A percentile compares a stretch with the other conserved stretches of the same genome.
Conservation (phyloP, 2,888 invertebrate species). For the Limenitis camilla region DNA sequence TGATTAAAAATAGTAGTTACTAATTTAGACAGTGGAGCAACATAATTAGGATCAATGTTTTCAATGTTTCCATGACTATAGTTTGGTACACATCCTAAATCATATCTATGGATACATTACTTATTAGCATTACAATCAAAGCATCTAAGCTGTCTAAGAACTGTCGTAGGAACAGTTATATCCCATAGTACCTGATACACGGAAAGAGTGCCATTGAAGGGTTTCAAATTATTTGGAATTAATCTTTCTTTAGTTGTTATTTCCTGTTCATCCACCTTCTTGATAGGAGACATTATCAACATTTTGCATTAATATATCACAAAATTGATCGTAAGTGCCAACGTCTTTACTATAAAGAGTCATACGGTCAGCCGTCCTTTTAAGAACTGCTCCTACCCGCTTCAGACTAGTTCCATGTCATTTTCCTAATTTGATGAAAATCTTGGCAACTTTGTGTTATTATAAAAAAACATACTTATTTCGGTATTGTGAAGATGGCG, state of each 20-base stretch:
- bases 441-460: constrained; percentile 2
- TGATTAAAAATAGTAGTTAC: too few species aligned
- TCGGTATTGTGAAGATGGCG: constrained; percentile 11
- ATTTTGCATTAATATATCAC: constrained; percentile 4
- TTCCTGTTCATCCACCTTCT: constrained; percentile 8
- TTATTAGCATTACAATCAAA: constrained; percentile 1
- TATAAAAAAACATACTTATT: constrained; percentile 14
- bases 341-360: constrained; percentile 16
- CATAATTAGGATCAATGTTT: too few species aligned
- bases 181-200: constrained; percentile 24
- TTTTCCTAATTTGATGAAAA: constrained; percentile 3
- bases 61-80: too few species aligned
- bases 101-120: background rate
- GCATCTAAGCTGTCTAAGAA: constrained; percentile 5
- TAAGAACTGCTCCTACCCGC: constrained; percentile 19
- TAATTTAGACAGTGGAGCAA: too few species aligned
- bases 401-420: constrained; percentile 22
- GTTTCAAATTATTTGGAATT: constrained; percentile 18
- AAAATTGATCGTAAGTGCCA: constrained; percentile 13
- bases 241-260: background rate
- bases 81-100: background rate
- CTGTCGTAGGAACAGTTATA: constrained; percentile 1
- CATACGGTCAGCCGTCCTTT: constrained; percentile 20
- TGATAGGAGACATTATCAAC: constrained; percentile 8
- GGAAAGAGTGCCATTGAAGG: constrained; percentile 21